A percentile compares a stretch with the other conserved stretches of the same genome.
Conservation (phyloP, 2,797 vertebrate species). For the Darevskia mixta region DNA sequence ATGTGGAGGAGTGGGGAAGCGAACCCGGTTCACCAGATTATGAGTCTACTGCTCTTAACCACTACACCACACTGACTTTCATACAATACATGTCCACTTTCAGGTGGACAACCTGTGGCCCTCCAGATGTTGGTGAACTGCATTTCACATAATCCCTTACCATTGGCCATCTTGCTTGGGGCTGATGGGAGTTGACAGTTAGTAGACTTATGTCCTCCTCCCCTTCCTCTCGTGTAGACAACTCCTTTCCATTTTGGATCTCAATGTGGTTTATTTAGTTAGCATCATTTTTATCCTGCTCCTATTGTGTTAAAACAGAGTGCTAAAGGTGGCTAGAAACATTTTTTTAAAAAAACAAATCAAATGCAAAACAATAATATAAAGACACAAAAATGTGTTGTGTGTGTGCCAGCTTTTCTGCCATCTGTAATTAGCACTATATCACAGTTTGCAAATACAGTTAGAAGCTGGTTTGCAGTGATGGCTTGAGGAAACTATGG, state of each 20-base stretch:
- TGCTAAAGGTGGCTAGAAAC: neutral
- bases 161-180: too few species aligned
- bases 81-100: neutral
- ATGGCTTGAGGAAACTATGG: neutral
- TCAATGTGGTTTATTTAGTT: neutral
- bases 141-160: too few species aligned
- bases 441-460: neutral
- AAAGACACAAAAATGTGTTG: neutral
- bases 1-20: too few species aligned
- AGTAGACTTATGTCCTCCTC: neutral
- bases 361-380: neutral
- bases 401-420: too few species aligned
- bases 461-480: neutral
- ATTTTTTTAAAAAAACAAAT: neutral
- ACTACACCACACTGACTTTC: too few species aligned
- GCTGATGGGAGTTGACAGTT: too few species aligned
- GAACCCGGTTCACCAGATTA: too few species aligned
- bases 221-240: neutral
- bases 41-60: too few species aligned
- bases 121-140: too few species aligned
- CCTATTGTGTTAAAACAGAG: neutral
- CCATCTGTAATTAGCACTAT: neutral
- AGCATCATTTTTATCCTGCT: neutral
- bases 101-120: neutral
- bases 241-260: neutral